Evolutionary conservation across 2,113 vertebrate genomes (phyloP), one percentile per base, ranked within the genome.

Genomic region (Mastomys coucha): DNA sequence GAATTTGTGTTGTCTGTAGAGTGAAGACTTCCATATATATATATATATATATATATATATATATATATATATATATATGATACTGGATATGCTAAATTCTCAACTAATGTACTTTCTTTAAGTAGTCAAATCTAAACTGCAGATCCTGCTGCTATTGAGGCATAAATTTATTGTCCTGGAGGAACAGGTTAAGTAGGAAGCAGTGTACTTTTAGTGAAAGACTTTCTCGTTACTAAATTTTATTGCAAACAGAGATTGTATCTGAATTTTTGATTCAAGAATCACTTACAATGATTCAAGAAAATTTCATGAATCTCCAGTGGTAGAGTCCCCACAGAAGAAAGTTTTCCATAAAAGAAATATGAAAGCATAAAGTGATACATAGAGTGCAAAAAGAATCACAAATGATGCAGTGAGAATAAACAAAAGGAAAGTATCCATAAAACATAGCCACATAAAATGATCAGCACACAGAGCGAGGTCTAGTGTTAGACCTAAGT

Each of bases 221-320:
- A 70, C 4, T 26, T 82, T 65, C 26, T 33, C 31, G 28, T 73
- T 88, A 16, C 45, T 70, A 80, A 80, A 82, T 58, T 63, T 92
- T 14, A 93, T 65, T 84, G 24, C 1, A 80, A 85, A 92, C 58
- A 70, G 12, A 84, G 0, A 92, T 60, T 80, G 28, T n/a, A 88
- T 85, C 36, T 77, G 20, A 94, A 93, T 95, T 84, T 26, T 75
- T 78, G 36, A 70, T 91, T 86, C 17, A 95, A 76, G 2, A 17
- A 69, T 31, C 80, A 80, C 33, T 10, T 80, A 19, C n/a, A 91
- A 88, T 75, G 13, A 91, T 85, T 80, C 16, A 28, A 4, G n/a
- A 80, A 76, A 72, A 8, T 70, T 88, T 24, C 17, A 33, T 84
- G 45, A 91, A 53, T n/a, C 93, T 13, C n/a, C 26, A 81, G 20